Base-by-base conservation (phyloP, 1,140 invertebrate genomes). In the Saccostrea echinata region DNA sequence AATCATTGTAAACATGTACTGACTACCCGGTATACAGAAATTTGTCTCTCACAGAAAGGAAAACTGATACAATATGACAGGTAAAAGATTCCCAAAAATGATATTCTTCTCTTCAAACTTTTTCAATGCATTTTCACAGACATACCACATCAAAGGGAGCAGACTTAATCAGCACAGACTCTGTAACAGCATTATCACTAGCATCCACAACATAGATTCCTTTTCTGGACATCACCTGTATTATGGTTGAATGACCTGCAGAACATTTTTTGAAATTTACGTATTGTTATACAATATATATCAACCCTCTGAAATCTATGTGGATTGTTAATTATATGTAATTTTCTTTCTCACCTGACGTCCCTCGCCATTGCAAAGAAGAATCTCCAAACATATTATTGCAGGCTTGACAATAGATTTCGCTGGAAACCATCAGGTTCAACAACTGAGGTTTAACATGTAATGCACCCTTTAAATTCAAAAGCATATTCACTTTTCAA, bases 381-480 rank as follows among this genome's bases (percentile, higher is more conserved):
- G 98, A 98, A 96, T 99, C 98, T 83, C 97, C 98, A 95, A 99
- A 99, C 95, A 99, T 98, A 95, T 98, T 99, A 90, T 97, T 97
- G 94, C 99, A 96, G 80, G 98, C 98, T 94, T 98, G 96, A 95
- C 98, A 99, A 96, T 99, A 99, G 27, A 99, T 96, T 95, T 99
- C 98, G 89, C 98, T 98, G 96, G 97, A 99, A 89, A 98, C 98
- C 91, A 99, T 95, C 43, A 97, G 96, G 92, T 98, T 97, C 64
- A 98, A 97, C 91, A 99, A 97, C 90, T 98, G 97, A 71, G 98
- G 98, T 95, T 99, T 99, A 88, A 99, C 96, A 93, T 98, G 97
- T 95, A 99, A 97, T 94, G 97, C 97, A 94, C 98, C 98, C 98
- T 98, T 94, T 55, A 93, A 93, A 89, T 84, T 35, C 84, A 86